Evolutionary conservation across 2,797 vertebrate genomes (phyloP).

Genomic region (Falco columbarius): DNA sequence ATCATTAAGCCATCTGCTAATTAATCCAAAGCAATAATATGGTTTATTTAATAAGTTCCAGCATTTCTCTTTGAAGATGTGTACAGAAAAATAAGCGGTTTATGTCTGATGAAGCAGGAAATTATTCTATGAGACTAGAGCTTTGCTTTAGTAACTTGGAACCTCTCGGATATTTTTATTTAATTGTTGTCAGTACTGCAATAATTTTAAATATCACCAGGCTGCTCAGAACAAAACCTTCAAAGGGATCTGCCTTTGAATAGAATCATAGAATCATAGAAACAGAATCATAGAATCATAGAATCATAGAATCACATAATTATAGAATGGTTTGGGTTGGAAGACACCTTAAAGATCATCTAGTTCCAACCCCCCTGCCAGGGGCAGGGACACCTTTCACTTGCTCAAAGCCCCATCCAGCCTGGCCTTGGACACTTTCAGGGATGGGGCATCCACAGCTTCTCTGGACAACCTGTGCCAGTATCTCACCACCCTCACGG

Average conservation of each 20-base stretch:
- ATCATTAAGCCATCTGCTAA: slow-evolving; percentile 64
- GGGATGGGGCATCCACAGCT: too few species aligned
- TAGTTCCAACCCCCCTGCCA: too few species aligned
- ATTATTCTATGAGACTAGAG: not conserved
- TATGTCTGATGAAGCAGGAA: slow-evolving; percentile 35
- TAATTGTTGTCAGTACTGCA: not conserved
- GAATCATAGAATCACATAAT: not conserved
- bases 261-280: not conserved
- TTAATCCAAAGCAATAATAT: slow-evolving; percentile 61
- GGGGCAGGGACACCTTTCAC: too few species aligned
- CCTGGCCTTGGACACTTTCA: too few species aligned
- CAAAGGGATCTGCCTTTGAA: not conserved
- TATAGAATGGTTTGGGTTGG: too few species aligned
- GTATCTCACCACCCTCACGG: too few species aligned
- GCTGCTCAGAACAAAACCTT: not conserved
- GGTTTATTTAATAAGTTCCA: slow-evolving; percentile 59
- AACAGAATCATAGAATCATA: not conserved
- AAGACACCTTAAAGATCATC: too few species aligned
- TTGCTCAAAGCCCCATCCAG: too few species aligned
- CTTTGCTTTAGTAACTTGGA: not conserved
- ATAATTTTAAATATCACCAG: not conserved
- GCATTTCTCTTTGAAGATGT: slow-evolving; percentile 45
- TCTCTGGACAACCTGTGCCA: too few species aligned
- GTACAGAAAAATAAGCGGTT: slow-evolving; percentile 35
- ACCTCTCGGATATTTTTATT: slow-evolving; percentile 8